Evolutionary conservation across 2,888 invertebrate species (phyloP).

Genomic region (Pseudolycoriella hygida): DNA sequence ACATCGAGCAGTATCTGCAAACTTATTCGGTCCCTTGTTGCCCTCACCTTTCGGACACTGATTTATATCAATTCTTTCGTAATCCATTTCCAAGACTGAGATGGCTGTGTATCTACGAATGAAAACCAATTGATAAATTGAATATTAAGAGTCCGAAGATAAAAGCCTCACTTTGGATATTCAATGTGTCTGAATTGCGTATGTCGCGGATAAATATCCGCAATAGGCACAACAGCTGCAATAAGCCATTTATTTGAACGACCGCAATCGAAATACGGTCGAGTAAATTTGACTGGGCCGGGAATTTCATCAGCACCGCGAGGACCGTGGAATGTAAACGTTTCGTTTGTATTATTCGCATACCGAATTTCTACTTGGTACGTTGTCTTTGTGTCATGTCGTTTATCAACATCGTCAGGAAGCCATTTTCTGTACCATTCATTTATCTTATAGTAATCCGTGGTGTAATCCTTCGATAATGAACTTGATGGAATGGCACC

Average conservation of each 20-base stretch:
- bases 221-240: slow-evolving; percentile 83
- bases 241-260: slow-evolving; percentile 92
- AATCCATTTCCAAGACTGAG: slow-evolving; percentile 88
- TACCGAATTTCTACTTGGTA: slow-evolving; percentile 88
- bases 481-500: slow-evolving; percentile 70
- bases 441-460: slow-evolving; percentile 77
- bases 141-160: not conserved
- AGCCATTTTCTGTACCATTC: slow-evolving; percentile 89
- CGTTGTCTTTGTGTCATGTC: slow-evolving; percentile 83
- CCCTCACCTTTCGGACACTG: slow-evolving; percentile 84
- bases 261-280: slow-evolving; percentile 93
- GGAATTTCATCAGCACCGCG: slow-evolving; percentile 79
- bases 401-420: slow-evolving; percentile 63
- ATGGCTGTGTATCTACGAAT: slow-evolving; percentile 66
- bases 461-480: slow-evolving; percentile 72
- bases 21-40: slow-evolving; percentile 74
- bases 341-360: slow-evolving; percentile 87
- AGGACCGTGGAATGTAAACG: slow-evolving; percentile 90
- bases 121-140: not conserved
- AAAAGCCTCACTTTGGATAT: slow-evolving; percentile 61
- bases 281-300: slow-evolving; percentile 86
- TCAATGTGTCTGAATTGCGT: slow-evolving; percentile 85
- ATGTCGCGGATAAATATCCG: slow-evolving; percentile 87
- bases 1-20: slow-evolving; percentile 79
- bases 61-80: slow-evolving; percentile 91